These are phyloP conservation scores for Intellagama lesueurii DNA, from an alignment of 2,797 vertebrate genomes.

Conservation along the genomic window DNA sequence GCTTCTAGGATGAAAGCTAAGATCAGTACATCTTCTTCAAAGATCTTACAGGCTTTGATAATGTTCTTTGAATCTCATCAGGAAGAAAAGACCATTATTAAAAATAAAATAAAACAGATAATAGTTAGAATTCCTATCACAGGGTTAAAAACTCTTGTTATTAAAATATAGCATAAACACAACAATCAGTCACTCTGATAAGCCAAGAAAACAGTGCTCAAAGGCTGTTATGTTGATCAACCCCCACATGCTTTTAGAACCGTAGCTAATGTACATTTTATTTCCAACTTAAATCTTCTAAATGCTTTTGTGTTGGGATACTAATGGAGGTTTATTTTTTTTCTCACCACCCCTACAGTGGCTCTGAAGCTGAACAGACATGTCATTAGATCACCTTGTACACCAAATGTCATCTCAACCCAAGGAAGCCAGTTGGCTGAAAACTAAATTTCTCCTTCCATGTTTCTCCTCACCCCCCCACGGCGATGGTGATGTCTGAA, in stretches of 20 bases:
- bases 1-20: not conserved
- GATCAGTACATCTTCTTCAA: not conserved
- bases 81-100: not conserved
- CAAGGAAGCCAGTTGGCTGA: constrained; percentile 45
- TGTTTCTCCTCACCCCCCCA: not conserved
- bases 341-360: not conserved
- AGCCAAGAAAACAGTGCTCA: not conserved
- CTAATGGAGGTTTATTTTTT: not conserved
- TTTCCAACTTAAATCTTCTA: constrained; percentile 15
- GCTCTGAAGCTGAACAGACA: constrained; percentile 25
- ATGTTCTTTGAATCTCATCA: not conserved
- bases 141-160: not conserved
- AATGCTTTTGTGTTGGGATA: not conserved
- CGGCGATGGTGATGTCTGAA: constrained; percentile 31
- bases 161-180: not conserved
- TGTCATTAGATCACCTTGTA: constrained; percentile 14
- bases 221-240: rapidly evolving
- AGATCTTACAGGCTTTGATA: not conserved
- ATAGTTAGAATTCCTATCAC: not conserved
- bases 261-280: not conserved
- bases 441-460: constrained; percentile 36
- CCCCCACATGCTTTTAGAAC: not conserved
- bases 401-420: constrained; percentile 53
- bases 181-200: not conserved
- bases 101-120: not conserved